phyloP scores from a whole-genome alignment of 2,888 invertebrate species.

The Sthenelais limicola region DNA sequence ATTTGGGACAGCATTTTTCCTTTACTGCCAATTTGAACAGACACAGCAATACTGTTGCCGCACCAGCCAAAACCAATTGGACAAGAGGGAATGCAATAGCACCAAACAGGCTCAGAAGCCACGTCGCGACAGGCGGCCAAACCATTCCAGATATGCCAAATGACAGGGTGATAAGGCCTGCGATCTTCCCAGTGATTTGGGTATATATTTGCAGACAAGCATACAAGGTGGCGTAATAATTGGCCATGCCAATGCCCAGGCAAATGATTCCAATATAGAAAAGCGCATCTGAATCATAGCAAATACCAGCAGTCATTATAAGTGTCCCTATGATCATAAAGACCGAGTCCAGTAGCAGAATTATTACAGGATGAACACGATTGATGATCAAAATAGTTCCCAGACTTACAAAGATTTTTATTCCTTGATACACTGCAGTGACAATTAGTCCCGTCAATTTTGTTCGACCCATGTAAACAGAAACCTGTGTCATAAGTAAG shows the following conservation, averaged over 20 bases:
- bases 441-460: conserved; percentile 16
- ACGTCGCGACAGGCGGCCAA: conserved; percentile 18
- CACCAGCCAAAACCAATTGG: not conserved
- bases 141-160: conserved; percentile 27
- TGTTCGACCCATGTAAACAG: not conserved
- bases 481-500: conserved; percentile 6
- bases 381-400: conserved; percentile 7
- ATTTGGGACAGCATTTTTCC: too few species aligned
- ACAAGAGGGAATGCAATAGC: conserved; percentile 12
- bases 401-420: conserved; percentile 27
- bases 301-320: conserved; percentile 16
- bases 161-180: conserved; percentile 6
- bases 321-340: not conserved
- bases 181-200: conserved; percentile 8
- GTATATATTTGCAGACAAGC: conserved; percentile 13
- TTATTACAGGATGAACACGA: not conserved
- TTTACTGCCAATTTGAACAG: too few species aligned
- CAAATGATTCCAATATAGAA: conserved; percentile 2
- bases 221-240: conserved; percentile 23
- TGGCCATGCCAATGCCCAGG: conserved; percentile 26
- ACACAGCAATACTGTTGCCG: not conserved
- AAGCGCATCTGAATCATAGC: not conserved
- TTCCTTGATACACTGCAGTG: conserved; percentile 32
- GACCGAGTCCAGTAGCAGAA: conserved; percentile 1
- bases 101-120: not conserved